Evolutionary conservation across 1,140 invertebrate species (phyloP), one percentile per base, ranked within the genome.

Genomic region (Macrobrachium rosenbergii): DNA sequence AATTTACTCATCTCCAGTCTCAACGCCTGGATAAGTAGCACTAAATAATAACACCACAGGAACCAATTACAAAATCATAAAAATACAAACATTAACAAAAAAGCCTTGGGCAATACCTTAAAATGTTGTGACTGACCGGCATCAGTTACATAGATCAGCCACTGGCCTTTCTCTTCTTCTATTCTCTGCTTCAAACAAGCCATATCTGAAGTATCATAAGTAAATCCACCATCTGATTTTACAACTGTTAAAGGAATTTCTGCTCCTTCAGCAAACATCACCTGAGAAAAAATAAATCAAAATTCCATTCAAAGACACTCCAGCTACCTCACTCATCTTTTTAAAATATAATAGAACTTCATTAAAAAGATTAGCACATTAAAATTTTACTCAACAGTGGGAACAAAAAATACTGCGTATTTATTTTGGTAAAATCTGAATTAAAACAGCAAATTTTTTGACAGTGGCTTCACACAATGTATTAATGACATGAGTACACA

Each of bases 181-280:
- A 99, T 92, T 73, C 99, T 94, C 76, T 99, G 95, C 90, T 95
- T 96, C 5, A 99, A 94, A 12, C 96, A 94, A 6, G 99, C 98
- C 94, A 99, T 93, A 92, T 99, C 99, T 11, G 98, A 99, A 0
- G 99, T 99, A 91, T 99, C 99, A 92, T 99, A 99, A 0, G 99
- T 99, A 91, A 95, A 99, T 52, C 99, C 99, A 77, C 99, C 99
- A 93, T 99, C 99, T 6, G 97, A 97, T 93, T 99, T 99, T 0
- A 99, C 95, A 21, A 99, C 94, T 0, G 98, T 99, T 21, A 99
- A 92, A 0, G 99, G 99, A 89, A 98, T 89, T 60, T 89, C 87
- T 64, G 88, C 88, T 37, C 90, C 92, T 72, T 93, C 92, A 2
- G 95, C 94, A 95, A 97, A 99, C 95, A 99, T 96, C 11, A 99